phyloP scores from a whole-genome alignment of 2,113 vertebrate genomes.

The Nothocercus nigrocapillus region DNA sequence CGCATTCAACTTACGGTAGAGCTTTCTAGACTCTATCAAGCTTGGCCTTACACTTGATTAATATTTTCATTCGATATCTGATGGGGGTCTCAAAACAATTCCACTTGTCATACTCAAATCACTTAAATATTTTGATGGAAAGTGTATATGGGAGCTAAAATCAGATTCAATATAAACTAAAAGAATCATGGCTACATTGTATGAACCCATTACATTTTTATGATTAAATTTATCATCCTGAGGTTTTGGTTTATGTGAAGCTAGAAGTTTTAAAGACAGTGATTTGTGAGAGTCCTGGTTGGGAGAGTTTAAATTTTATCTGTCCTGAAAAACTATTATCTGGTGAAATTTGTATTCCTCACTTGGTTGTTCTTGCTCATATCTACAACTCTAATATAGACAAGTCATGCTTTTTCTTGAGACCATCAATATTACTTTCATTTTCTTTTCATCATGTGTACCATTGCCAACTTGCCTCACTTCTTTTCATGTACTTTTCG shows the following conservation, averaged over 20 bases:
- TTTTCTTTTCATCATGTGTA: constrained; percentile 20
- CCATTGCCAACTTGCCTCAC: background rate
- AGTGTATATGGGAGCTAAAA: constrained; percentile 44
- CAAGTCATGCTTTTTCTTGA: background rate
- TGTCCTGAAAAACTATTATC: constrained; percentile 37
- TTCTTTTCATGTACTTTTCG: constrained; percentile 4
- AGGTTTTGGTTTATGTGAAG: constrained; percentile 43
- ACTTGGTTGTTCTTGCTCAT: constrained; percentile 25
- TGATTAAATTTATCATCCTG: constrained; percentile 57
- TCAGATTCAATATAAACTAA: constrained; percentile 49
- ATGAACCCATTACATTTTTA: constrained; percentile 53
- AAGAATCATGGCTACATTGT: constrained; percentile 1
- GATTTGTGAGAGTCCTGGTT: constrained; percentile 57
- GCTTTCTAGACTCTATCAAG: constrained; percentile 1
- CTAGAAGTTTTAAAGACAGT: constrained; percentile 13
- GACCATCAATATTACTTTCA: constrained; percentile 12
- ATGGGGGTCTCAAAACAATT: constrained; percentile 56
- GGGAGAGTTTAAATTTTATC: constrained; percentile 47
- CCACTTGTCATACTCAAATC: constrained; percentile 50
- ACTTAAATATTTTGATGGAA: constrained; percentile 52
- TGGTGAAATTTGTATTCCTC: constrained; percentile 39
- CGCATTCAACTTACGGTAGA: constrained; percentile 18
- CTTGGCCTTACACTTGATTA: constrained; percentile 48
- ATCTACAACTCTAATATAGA: background rate
- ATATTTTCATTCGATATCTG: constrained; percentile 51